Evolutionary conservation across 2,113 vertebrate genomes (phyloP).

Genomic region (Anoura caudifer): DNA sequence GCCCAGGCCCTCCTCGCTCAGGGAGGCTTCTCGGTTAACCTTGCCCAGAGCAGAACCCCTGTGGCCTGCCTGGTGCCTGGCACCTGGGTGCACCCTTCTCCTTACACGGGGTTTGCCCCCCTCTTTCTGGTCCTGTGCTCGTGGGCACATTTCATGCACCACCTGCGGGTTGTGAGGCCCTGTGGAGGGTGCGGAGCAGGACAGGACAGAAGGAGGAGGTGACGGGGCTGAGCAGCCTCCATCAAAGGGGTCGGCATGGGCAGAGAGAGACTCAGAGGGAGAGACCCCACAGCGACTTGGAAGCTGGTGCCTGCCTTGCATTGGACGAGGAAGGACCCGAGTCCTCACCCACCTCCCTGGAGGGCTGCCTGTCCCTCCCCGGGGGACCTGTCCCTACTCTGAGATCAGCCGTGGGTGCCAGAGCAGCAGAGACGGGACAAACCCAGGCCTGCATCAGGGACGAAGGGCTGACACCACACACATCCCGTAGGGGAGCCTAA

Average conservation of each 20-base stretch:
- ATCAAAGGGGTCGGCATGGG: accelerated
- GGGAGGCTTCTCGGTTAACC: not conserved
- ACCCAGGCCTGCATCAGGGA: not conserved
- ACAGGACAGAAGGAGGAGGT: no score
- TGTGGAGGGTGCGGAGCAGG: accelerated
- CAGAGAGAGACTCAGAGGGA: accelerated
- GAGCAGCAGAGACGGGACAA: not conserved
- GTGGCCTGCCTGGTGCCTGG: not conserved
- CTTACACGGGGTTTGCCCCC: not conserved
- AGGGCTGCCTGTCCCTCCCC: not conserved
- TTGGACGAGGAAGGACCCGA: not conserved
- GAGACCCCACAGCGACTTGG: accelerated
- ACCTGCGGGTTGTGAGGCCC: no score
- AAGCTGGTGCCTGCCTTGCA: accelerated
- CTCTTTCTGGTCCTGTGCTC: not conserved
- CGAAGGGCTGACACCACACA: not conserved
- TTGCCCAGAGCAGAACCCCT: not conserved
- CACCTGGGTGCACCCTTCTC: not conserved
- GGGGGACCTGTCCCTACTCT: not conserved
- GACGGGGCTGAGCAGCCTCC: not conserved
- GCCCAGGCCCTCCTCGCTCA: not conserved
- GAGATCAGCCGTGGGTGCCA: not conserved
- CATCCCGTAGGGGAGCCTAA: not conserved
- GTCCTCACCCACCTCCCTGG: accelerated
- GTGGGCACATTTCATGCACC: not conserved